Base-by-base conservation (phyloP, 2,113 vertebrate genomes). In the Microtus montanus region DNA sequence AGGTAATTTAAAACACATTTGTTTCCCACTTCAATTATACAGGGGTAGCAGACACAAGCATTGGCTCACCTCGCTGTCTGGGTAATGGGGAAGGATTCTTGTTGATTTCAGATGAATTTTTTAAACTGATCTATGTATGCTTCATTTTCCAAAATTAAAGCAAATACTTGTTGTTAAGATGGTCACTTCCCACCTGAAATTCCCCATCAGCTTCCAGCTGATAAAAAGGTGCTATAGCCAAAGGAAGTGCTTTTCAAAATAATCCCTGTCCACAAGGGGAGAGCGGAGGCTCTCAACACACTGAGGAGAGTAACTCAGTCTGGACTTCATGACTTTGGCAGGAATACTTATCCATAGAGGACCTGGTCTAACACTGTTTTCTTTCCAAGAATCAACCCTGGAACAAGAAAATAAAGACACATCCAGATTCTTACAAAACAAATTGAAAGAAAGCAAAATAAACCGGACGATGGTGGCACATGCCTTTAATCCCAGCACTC, bases 1-100 rank as follows among this genome's bases (percentile, higher is more conserved):
- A 89, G 44, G 54, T 92, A 90, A 96, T 94, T 90, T 93, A 85
- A 92, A 90, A 54, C 44, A 63, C 38, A 66, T 93, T 94, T 89
- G 30, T 93, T 94, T 92, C 35, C 28, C 19, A 77, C n/a, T 9
- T 61, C 61, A 1, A n/a, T 91, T 58, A 95, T 86, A 8, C 4
- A 47, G 41, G 49, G 63, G 33, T 61, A 63, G 28, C 87, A 86
- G 52, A 89, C 52, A 88, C 24, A 33, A 74, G 77, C 85, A 44
- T 13, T 64, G 82, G 33, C 38, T 95, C 86, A 54, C 93, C 52
- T 74, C 74, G 94, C 38, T 93, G 5, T 77, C 92, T 94, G 44
- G 52, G 41, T 47, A 74, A 64, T 70, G 20, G 24, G 35, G 91
- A 5, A 14, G 85, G 28, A 92, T 63, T 95, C 12, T 2, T 94